phyloP scores from a whole-genome alignment of 2,888 invertebrate species.

The Sinotaia quadrata region DNA sequence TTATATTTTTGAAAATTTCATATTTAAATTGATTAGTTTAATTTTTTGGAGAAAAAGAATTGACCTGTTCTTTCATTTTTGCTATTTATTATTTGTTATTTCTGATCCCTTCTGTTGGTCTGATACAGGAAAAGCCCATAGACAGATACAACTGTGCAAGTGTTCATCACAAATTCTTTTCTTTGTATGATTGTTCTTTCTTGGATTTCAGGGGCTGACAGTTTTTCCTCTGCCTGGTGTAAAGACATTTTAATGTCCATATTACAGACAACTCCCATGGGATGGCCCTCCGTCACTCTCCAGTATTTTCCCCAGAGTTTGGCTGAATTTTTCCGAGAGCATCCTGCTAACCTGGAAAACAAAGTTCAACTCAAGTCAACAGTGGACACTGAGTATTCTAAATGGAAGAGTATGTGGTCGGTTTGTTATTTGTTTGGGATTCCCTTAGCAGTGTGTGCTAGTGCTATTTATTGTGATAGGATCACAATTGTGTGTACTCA shows the following conservation, averaged over 20 bases:
- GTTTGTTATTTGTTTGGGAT: no score
- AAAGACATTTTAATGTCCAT: conserved; percentile 91
- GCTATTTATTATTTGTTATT: not conserved
- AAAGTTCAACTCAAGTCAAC: conserved; percentile 86
- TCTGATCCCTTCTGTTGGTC: no score
- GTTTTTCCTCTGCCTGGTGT: conserved; percentile 85
- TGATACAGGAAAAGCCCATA: no score
- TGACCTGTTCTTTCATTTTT: not conserved
- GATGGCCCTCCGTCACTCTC: conserved; percentile 94
- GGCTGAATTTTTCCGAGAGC: conserved; percentile 83
- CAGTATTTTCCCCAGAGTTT: conserved; percentile 92
- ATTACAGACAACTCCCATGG: conserved; percentile 93
- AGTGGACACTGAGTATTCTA: conserved; percentile 83
- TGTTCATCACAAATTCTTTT: no score
- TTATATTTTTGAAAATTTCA: no score
- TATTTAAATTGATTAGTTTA: no score
- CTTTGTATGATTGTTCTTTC: conserved; percentile 7
- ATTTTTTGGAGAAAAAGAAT: no score
- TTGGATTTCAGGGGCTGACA: conserved; percentile 75
- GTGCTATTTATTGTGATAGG: no score
- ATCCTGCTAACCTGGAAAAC: conserved; percentile 78
- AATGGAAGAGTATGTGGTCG: conserved; percentile 80
- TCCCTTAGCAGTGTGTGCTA: no score
- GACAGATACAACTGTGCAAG: no score
- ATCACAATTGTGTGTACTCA: no score